A percentile compares a stretch with the other conserved stretches of the same genome.
These are phyloP conservation scores for Mythimna lalbum DNA, from an alignment of 2,888 invertebrate genomes.

Conservation along the genomic window DNA sequence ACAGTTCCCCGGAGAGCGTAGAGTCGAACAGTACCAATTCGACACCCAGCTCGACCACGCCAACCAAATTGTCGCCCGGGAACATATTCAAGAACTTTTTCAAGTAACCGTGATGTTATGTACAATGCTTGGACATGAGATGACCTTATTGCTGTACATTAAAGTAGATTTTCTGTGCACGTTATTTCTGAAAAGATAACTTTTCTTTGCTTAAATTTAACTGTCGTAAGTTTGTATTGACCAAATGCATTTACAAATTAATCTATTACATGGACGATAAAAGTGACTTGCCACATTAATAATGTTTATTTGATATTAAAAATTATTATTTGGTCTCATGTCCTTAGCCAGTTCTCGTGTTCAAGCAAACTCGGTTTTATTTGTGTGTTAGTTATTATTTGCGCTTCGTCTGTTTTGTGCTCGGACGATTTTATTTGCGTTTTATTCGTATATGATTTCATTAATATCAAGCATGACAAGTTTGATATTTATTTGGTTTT, in stretches of 20 bases:
- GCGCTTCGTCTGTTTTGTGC: conserved; percentile 72
- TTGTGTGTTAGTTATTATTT: conserved; percentile 68
- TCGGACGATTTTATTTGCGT: conserved; percentile 65
- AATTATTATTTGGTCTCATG: not conserved
- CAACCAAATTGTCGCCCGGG: conserved; percentile 95
- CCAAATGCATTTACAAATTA: not conserved
- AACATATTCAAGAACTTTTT: conserved; percentile 99
- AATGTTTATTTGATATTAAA: not conserved
- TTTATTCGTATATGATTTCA: conserved; percentile 29
- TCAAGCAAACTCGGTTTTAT: conserved; percentile 65
- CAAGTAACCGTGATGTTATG: conserved; percentile 93
- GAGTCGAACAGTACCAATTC: conserved; percentile 87
- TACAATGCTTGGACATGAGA: conserved; percentile 75
- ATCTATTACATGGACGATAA: not conserved
- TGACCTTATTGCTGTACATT: conserved; percentile 30
- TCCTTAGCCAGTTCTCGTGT: conserved; percentile 61
- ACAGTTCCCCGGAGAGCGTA: conserved; percentile 82
- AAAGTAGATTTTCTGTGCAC: conserved; percentile 6
- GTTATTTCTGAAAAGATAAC: not conserved
- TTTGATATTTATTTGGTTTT: conserved; percentile 36
- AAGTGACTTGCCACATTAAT: not conserved
- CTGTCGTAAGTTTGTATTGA: not conserved
- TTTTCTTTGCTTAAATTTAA: not conserved
- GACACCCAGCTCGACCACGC: conserved; percentile 87
- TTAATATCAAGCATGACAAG: conserved; percentile 47